Conservation (phyloP, 1,140 invertebrate species). For the Drosophila tropicalis region DNA sequence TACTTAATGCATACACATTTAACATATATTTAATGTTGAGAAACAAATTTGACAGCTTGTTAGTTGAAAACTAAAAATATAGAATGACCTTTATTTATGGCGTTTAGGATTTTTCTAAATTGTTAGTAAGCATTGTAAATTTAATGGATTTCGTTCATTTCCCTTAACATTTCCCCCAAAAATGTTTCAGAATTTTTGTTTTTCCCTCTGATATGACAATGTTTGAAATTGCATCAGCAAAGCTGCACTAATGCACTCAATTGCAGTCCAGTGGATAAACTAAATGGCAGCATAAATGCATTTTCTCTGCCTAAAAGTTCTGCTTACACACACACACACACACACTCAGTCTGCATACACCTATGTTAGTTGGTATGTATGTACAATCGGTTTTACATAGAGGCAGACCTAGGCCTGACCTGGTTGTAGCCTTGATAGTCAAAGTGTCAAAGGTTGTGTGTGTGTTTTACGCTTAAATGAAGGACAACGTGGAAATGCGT, state of each 20-base stretch:
- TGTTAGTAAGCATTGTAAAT: background rate
- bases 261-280: constrained; percentile 1
- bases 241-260: background rate
- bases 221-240: background rate
- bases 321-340: constrained; percentile 20
- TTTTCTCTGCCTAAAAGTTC: constrained; percentile 12
- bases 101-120: no score
- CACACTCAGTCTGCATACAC: background rate
- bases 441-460: constrained; percentile 74
- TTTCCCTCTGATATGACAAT: background rate
- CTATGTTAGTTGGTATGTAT: no score
- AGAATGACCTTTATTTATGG: no score
- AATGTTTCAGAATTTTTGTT: background rate
- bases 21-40: no score
- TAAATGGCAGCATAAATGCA: constrained; percentile 22
- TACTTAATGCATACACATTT: no score
- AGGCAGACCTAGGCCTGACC: constrained; percentile 7
- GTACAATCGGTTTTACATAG: constrained; percentile 8
- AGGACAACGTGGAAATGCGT: constrained; percentile 69
- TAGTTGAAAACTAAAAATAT: no score
- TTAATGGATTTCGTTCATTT: background rate
- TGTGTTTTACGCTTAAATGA: constrained; percentile 40
- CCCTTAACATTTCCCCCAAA: background rate
- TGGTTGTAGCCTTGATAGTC: constrained; percentile 49
- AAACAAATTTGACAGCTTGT: no score